These are phyloP conservation scores for Anguilla anguilla DNA, from an alignment of 2,797 vertebrate genomes.

Conservation along the genomic window DNA sequence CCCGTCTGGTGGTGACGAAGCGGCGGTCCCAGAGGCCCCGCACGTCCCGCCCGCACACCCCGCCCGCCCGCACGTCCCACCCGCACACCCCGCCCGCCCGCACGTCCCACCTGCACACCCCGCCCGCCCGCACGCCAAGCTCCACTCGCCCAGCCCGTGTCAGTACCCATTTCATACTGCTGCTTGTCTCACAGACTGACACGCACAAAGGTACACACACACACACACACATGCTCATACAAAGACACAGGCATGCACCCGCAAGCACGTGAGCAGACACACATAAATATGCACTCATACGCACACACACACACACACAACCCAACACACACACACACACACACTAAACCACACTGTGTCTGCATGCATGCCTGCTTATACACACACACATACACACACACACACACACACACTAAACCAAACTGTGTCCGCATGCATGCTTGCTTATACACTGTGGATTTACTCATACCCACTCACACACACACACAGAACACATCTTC, in stretches of 20 bases:
- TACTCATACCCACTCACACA: too few relatives aligned
- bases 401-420: not conserved
- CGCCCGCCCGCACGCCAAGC: too few relatives aligned
- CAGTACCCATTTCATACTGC: not conserved
- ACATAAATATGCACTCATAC: too few relatives aligned
- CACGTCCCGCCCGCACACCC: too few relatives aligned
- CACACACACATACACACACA: not conserved
- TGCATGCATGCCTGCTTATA: too few relatives aligned
- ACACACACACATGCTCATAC: not conserved
- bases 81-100: not conserved
- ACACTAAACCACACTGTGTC: too few relatives aligned
- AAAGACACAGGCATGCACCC: too few relatives aligned
- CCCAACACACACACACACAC: not conserved
- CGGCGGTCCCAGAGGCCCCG: constrained; percentile 13
- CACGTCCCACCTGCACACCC: not conserved
- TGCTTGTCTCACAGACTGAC: not conserved
- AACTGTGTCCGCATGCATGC: too few relatives aligned
- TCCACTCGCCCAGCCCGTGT: not conserved
- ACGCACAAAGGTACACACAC: not conserved
- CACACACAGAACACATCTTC: not conserved
- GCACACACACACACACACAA: not conserved
- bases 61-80: not conserved
- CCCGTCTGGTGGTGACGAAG: constrained; percentile 59
- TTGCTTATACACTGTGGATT: too few relatives aligned
- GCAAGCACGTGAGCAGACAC: too few relatives aligned